Base-by-base conservation (phyloP, 2,797 vertebrate genomes). In the Danio albolineatus region DNA sequence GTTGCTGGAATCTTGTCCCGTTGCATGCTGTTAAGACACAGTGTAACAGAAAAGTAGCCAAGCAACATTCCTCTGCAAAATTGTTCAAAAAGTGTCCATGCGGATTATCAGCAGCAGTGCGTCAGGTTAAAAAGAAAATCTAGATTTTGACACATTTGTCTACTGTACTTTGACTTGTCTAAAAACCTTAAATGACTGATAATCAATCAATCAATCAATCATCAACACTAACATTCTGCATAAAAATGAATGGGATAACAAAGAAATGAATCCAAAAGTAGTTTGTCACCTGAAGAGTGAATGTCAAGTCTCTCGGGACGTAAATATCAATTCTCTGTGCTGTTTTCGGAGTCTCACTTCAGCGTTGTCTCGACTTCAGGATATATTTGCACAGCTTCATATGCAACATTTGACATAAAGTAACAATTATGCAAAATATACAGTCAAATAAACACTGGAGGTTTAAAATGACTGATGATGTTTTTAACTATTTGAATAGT, bases 351-450 rank as follows among this genome's bases (percentile, higher is more conserved):
- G 66, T 38, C 28, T 53, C 16, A 53, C 46, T 69, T 69, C 4
- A 36, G 7, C 36, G 16, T 69, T 67, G 19, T 67, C 13, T 36
- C 28, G 28, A 28, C 28, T 28, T 28, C 60, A 41, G 36, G 16
- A n/a, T 16, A 5, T 41, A 62, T 69, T 69, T 69, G 66, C 28
- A 17, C 28, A n/a, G 14, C 19, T 39, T 69, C 14, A 38, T 6
- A 69, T 69, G 65, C 65, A 69, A 51, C 46, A 51, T 69, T 69
- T 51, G 7, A 69, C 66, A n/a, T 49, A 51, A 17, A 67, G 36
- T 10, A 51, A 65, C n/a, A 53, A 6, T 2, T 10, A 69, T 53
- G 46, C 28, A 51, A 51, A 70, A 5, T 48, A 12, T 19, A n/a
- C 21, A 51, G 28, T 53, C 21, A 51, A 70, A 51, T 5, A 12